phyloP scores from a whole-genome alignment of 2,797 vertebrate species.

The Tragopan temminckii region DNA sequence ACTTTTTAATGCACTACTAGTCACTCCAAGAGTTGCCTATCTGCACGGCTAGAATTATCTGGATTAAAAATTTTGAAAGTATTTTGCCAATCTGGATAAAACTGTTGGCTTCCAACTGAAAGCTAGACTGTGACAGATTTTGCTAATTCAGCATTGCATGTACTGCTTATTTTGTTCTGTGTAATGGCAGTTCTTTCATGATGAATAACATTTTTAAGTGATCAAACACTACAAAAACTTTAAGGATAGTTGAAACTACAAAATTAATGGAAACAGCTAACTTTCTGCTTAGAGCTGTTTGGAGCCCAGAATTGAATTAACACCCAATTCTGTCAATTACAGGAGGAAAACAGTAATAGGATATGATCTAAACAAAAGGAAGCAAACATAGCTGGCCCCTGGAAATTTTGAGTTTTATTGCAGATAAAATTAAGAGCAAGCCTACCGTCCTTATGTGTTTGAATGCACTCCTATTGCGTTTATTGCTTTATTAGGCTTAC shows the following conservation, averaged over 20 bases:
- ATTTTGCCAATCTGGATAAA: not conserved
- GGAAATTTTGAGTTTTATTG: not conserved
- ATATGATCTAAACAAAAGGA: not conserved
- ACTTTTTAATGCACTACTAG: not conserved
- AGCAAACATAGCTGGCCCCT: not conserved
- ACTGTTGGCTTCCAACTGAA: not conserved
- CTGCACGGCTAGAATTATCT: not conserved
- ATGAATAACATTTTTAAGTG: not conserved
- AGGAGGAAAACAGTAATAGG: not conserved
- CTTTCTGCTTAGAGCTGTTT: not conserved
- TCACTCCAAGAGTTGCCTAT: not conserved
- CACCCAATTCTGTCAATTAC: not conserved
- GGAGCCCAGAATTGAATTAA: not conserved
- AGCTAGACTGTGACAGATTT: not conserved
- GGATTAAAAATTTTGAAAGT: not conserved
- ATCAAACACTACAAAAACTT: not conserved
- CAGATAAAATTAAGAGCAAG: not conserved
- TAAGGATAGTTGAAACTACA: not conserved
- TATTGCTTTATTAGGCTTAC: not conserved
- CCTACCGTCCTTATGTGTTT: not conserved
- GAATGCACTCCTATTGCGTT: not conserved
- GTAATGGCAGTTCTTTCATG: not conserved
- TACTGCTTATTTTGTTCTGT: not conserved
- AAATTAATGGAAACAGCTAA: not conserved
- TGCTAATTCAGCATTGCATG: not conserved